Evolutionary conservation across 2,797 vertebrate genomes (phyloP).

Genomic region (Betta splendens): DNA sequence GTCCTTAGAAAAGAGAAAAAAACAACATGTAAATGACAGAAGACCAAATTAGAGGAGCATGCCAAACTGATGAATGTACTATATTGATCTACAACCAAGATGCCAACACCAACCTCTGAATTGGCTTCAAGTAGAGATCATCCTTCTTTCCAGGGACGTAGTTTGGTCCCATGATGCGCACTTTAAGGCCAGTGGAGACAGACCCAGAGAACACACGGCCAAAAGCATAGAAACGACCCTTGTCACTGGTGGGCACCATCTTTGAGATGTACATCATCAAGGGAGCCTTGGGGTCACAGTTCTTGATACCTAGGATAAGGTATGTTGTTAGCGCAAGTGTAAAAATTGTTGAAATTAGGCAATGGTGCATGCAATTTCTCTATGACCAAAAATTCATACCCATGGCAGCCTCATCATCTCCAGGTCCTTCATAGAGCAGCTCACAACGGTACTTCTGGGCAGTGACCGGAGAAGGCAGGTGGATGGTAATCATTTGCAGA

Average conservation of each 20-base stretch:
- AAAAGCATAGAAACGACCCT: conserved; percentile 96
- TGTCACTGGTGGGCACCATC: conserved; percentile 96
- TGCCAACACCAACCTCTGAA: conserved; percentile 87
- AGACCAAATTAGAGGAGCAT: too few species aligned
- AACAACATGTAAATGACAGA: too few species aligned
- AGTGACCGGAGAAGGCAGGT: conserved; percentile 94
- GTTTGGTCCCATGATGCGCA: conserved; percentile 98
- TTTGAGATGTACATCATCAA: conserved; percentile 99
- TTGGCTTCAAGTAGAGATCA: conserved; percentile 93
- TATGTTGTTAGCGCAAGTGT: not conserved
- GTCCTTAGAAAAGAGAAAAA: too few species aligned
- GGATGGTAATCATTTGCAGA: conserved; percentile 98
- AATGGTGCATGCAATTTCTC: not conserved
- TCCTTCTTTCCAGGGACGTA: conserved; percentile 95
- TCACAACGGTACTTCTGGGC: conserved; percentile 96
- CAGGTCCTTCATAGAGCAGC: conserved; percentile 94
- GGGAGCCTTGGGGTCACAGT: conserved; percentile 92
- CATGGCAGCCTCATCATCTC: conserved; percentile 92
- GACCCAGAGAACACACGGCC: conserved; percentile 93
- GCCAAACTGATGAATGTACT: too few species aligned
- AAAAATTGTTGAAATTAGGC: not conserved
- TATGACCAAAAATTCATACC: conserved; percentile 76
- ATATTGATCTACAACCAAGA: not conserved
- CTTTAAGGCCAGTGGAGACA: conserved; percentile 92
- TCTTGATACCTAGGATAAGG: conserved; percentile 89